Conservation (phyloP, 2,888 invertebrate genomes). For the Brachypalpus laphriformis region DNA sequence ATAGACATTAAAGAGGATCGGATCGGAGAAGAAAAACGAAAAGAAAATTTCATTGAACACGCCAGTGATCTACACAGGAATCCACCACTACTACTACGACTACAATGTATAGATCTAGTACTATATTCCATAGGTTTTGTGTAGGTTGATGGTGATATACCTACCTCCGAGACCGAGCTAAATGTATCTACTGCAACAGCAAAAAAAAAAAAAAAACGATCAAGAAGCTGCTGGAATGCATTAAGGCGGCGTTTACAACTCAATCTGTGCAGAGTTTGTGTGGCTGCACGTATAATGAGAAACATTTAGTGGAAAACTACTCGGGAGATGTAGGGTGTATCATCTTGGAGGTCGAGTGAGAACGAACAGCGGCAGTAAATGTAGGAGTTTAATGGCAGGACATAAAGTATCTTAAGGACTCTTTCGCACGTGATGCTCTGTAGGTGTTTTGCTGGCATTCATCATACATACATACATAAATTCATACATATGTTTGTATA, state of each 20-base stretch:
- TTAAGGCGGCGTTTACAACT: conserved; percentile 42
- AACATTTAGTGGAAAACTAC: conserved; percentile 12
- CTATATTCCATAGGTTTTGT: conserved; percentile 11
- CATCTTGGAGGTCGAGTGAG: background rate
- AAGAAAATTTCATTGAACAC: conserved; percentile 51
- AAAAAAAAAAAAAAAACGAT: background rate
- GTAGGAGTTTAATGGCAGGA: conserved; percentile 33
- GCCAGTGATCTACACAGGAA: conserved; percentile 50
- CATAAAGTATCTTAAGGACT: conserved; percentile 11
- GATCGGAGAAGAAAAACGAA: conserved; percentile 5
- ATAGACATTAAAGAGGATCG: conserved; percentile 14
- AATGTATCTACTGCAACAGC: conserved; percentile 2
- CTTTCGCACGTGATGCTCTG: conserved; percentile 8
- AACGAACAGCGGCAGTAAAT: conserved; percentile 3
- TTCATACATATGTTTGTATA: background rate
- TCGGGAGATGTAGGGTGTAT: background rate
- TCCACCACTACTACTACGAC: conserved; percentile 20
- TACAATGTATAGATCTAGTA: conserved; percentile 27
- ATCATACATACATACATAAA: too few relatives aligned
- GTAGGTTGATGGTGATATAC: conserved; percentile 25
- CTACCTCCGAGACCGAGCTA: background rate
- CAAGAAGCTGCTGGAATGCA: conserved; percentile 31
- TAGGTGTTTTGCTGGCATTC: background rate
- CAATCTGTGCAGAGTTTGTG: conserved; percentile 17
- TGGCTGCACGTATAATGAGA: conserved; percentile 16